These are phyloP conservation scores for Camponotus pennsylvanicus DNA, from an alignment of 1,140 invertebrate species.

Conservation along the genomic window DNA sequence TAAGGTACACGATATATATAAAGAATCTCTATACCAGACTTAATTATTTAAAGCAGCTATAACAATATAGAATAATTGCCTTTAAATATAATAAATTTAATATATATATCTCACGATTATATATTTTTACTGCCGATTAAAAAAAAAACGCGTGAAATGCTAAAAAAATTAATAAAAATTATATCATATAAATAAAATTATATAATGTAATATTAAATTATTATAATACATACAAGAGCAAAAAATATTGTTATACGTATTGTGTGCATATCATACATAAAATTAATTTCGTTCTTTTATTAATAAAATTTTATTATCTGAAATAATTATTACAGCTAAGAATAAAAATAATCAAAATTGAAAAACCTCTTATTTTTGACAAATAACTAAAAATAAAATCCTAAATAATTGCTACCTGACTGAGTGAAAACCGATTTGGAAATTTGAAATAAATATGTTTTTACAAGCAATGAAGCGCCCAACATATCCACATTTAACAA, in stretches of 20 bases:
- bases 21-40: background rate
- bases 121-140: background rate
- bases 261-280: background rate
- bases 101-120: background rate
- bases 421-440: background rate
- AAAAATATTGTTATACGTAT: background rate
- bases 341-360: background rate
- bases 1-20: background rate
- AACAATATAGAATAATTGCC: background rate
- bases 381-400: background rate
- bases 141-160: background rate
- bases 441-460: background rate
- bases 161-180: background rate
- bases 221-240: background rate
- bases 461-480: background rate
- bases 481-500: conserved; percentile 15
- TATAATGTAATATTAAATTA: background rate
- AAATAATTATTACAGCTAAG: background rate
- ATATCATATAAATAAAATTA: no score
- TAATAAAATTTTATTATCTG: background rate
- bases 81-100: no score
- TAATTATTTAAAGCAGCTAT: conserved; percentile 5
- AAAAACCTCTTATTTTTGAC: background rate
- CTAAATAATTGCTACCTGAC: background rate
- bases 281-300: background rate